Evolutionary conservation across 2,888 invertebrate genomes (phyloP).

Genomic region (Lithophane socia): DNA sequence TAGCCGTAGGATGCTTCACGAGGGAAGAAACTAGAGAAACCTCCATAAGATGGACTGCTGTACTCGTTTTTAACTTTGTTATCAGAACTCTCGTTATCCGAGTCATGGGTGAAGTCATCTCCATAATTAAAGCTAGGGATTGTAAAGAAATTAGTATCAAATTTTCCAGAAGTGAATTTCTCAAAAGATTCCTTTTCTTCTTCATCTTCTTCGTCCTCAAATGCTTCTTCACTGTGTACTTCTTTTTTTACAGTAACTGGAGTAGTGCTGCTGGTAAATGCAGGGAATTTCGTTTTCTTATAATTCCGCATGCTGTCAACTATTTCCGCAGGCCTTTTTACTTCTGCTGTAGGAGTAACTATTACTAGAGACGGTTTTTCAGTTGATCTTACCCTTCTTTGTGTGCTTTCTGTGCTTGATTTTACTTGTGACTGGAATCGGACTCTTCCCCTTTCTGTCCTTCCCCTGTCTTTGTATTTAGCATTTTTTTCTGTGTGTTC

Average conservation of each 20-base stretch:
- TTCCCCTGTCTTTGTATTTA: slow-evolving; percentile 88
- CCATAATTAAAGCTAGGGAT: slow-evolving; percentile 83
- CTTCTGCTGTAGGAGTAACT: slow-evolving; percentile 86
- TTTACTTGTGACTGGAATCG: slow-evolving; percentile 77
- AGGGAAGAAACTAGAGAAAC: slow-evolving; percentile 82
- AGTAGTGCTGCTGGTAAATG: slow-evolving; percentile 72
- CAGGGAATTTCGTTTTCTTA: slow-evolving; percentile 83
- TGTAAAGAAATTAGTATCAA: slow-evolving; percentile 87
- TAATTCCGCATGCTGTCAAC: slow-evolving; percentile 83
- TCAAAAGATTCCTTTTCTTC: slow-evolving; percentile 80
- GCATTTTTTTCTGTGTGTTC: slow-evolving; percentile 86
- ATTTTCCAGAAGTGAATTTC: slow-evolving; percentile 88
- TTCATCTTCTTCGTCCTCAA: slow-evolving; percentile 78
- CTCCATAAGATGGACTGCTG: slow-evolving; percentile 78
- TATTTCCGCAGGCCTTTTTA: slow-evolving; percentile 83
- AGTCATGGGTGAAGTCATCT: slow-evolving; percentile 76
- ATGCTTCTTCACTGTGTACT: slow-evolving; percentile 73
- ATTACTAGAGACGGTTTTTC: slow-evolving; percentile 78
- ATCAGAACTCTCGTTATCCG: slow-evolving; percentile 74
- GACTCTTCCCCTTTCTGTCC: slow-evolving; percentile 84
- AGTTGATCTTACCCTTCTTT: slow-evolving; percentile 75
- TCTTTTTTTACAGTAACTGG: slow-evolving; percentile 69
- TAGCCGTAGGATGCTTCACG: slow-evolving; percentile 75
- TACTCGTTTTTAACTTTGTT: slow-evolving; percentile 80
- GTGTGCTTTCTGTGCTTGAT: slow-evolving; percentile 76